phyloP scores from a whole-genome alignment of 2,797 vertebrate genomes.

The Pristis pectinata region DNA sequence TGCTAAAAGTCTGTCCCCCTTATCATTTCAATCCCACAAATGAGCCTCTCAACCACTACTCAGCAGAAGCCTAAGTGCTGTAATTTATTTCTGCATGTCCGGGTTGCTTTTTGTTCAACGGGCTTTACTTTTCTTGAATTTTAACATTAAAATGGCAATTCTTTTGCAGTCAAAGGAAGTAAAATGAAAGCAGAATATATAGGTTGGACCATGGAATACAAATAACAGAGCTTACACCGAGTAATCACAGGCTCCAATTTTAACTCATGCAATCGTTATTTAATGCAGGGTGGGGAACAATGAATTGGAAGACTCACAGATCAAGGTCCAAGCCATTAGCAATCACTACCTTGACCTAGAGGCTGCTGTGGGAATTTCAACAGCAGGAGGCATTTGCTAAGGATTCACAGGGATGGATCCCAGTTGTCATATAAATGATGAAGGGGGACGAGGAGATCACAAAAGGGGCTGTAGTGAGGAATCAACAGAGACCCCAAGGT shows the following conservation, averaged over 20 bases:
- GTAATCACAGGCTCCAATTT: neutral
- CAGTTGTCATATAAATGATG: neutral
- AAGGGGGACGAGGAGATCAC: neutral
- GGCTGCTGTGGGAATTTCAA: neutral
- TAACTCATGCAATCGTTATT: neutral
- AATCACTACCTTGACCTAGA: neutral
- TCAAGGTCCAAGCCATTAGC: neutral
- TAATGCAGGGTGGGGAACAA: neutral
- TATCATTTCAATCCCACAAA: conserved; percentile 1
- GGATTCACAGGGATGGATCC: neutral
- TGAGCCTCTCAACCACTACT: neutral
- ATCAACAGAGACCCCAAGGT: neutral
- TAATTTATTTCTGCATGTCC: neutral
- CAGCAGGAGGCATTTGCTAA: neutral
- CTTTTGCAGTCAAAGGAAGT: too few species aligned
- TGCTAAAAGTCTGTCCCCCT: conserved; percentile 29
- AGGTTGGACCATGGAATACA: neutral
- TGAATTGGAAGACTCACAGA: neutral
- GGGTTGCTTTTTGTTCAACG: neutral
- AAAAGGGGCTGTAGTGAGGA: neutral
- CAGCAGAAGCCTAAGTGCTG: neutral
- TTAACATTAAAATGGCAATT: neutral
- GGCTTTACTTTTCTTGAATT: neutral
- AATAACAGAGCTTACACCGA: neutral
- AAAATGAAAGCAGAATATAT: neutral